A percentile compares a stretch with the other conserved stretches of the same genome.
phyloP scores from a whole-genome alignment of 2,113 vertebrate species.

The Petroica traversi region DNA sequence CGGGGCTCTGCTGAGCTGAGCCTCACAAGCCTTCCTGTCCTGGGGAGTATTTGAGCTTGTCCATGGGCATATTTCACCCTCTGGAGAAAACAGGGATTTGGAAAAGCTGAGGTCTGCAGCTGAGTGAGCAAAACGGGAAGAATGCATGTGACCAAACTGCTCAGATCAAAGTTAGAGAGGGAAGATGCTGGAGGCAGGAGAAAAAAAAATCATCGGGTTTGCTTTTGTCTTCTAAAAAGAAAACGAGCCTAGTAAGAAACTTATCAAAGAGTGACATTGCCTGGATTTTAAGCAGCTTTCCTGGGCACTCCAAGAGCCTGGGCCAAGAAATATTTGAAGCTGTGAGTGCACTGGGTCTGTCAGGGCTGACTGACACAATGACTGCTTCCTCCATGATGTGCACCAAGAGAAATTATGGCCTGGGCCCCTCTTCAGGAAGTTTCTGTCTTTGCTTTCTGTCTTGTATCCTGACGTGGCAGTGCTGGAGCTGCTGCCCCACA shows the following conservation, averaged over 20 bases:
- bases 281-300: not conserved
- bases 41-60: not conserved
- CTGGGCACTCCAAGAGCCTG: not conserved
- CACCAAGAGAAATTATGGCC: not conserved
- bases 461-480: not conserved
- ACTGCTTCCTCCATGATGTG: not conserved
- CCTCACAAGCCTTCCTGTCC: not conserved
- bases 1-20: not conserved
- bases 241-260: not conserved
- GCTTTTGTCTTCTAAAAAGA: not conserved
- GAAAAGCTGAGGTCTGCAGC: not conserved
- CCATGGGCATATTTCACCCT: not conserved
- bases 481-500: not conserved
- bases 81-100: not conserved
- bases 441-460: not conserved
- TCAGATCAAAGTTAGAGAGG: not conserved
- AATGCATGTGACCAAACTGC: not conserved
- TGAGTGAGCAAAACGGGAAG: not conserved
- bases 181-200: not conserved
- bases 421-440: not conserved
- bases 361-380: not conserved
- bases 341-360: not conserved
- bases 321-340: not conserved
- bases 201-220: not conserved
- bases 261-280: not conserved